Evolutionary conservation across 1,140 invertebrate genomes (phyloP), one percentile per base, ranked within the genome.

Genomic region (Amyelois transitella): DNA sequence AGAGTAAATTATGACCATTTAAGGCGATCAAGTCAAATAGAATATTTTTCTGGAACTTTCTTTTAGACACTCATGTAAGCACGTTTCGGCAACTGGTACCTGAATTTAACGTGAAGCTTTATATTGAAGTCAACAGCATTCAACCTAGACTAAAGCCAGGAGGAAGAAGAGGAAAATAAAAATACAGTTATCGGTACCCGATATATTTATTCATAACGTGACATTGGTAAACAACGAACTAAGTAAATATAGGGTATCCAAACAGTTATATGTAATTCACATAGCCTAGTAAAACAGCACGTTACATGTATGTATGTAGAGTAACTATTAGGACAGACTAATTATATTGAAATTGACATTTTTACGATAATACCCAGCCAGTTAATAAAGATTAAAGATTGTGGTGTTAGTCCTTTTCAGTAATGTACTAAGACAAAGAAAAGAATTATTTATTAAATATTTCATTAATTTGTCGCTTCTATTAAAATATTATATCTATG

Each of bases 261-360:
- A 72, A 67, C 61, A 60, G 66, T 75, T 58, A 71, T 62, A 64
- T 56, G 45, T 66, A 51, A 60, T 66, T 67, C 64, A 53, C 55
- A 51, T 64, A 62, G 43, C 56, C 67, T 71, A 63, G 51, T 64
- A 62, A 51, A 69, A 60, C 32, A 62, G 59, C 51, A 63, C 56
- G 43, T 55, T 64, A 67, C 60, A 80, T 76, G 76, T 81, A 83
- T 83, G 81, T 85, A 85, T 81, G 79, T 82, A 85, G 81, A 82
- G 81, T 60, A 19, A 51, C 18, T 45, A 47, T 51, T 43, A 58
- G 55, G 55, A 66, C 52, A 69, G 58, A 51, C 60, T 54, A 72
- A 59, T 60, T 56, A 52, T 51, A 67, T 62, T 56, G 59, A 72
- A 78, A 80, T 78, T 74, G 72, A 75, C 74, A 55, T 57, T 38